These are phyloP conservation scores for Amphiprion ocellaris DNA, from an alignment of 2,113 vertebrate species.

Conservation along the genomic window DNA sequence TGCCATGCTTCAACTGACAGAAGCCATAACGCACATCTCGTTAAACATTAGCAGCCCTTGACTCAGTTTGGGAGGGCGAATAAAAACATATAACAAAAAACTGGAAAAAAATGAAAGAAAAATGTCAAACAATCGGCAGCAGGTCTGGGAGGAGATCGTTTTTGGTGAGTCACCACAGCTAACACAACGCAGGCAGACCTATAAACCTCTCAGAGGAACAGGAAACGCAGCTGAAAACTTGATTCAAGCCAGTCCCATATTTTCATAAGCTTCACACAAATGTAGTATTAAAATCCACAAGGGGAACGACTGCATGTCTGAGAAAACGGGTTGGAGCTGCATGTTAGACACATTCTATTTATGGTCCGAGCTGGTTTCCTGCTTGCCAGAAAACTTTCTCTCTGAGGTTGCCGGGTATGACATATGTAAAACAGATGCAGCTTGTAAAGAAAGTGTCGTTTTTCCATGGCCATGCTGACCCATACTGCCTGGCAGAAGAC, in stretches of 20 bases:
- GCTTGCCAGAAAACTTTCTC: slow-evolving; percentile 45
- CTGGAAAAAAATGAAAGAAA: slow-evolving; percentile 7
- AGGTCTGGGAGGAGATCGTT: slow-evolving; percentile 6
- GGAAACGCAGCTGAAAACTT: slow-evolving; percentile 40
- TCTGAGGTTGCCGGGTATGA: slow-evolving; percentile 62
- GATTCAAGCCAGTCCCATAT: slow-evolving; percentile 36
- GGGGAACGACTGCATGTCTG: slow-evolving; percentile 57
- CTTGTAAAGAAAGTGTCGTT: slow-evolving; percentile 72
- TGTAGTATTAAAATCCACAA: slow-evolving; percentile 55
- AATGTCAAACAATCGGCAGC: slow-evolving; percentile 21
- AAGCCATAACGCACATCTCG: slow-evolving; percentile 21
- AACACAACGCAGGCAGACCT: slow-evolving; percentile 46
- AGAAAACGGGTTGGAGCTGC: slow-evolving; percentile 37
- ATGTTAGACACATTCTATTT: slow-evolving; percentile 73
- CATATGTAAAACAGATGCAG: slow-evolving; percentile 70
- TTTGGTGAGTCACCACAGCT: slow-evolving; percentile 46
- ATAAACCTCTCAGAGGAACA: slow-evolving; percentile 54
- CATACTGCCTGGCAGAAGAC: slow-evolving; percentile 55
- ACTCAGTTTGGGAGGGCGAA: neutral
- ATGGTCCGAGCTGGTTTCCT: slow-evolving; percentile 63
- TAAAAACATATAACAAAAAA: neutral
- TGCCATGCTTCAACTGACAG: slow-evolving; percentile 19
- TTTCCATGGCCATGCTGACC: slow-evolving; percentile 69
- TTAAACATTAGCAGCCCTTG: neutral
- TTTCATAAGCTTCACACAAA: slow-evolving; percentile 60